Evolutionary conservation across 2,113 vertebrate species (phyloP).

Genomic region (Paramisgurnus dabryanus): DNA sequence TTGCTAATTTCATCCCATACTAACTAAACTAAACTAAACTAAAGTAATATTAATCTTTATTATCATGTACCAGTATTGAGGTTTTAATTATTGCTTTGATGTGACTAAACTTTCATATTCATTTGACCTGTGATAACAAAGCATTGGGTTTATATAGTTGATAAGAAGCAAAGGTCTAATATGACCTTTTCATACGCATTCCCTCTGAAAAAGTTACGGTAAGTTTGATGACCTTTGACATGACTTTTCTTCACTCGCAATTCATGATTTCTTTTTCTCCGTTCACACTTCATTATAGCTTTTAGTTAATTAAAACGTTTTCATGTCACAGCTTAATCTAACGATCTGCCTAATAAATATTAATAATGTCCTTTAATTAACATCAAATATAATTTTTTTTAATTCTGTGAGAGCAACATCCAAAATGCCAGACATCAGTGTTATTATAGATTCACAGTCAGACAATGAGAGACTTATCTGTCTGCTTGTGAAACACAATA

Average conservation of each 20-base stretch:
- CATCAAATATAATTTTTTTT: not conserved
- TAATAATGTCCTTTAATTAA: too few relatives aligned
- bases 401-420: not conserved
- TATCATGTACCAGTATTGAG: too few relatives aligned
- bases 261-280: not conserved
- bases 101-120: not conserved
- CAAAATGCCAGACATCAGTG: too few relatives aligned
- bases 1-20: not conserved
- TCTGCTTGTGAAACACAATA: constrained; percentile 13
- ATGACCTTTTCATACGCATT: not conserved
- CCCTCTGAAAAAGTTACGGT: constrained; percentile 28
- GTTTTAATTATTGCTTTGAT: not conserved
- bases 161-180: constrained; percentile 38
- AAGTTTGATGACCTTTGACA: constrained; percentile 26
- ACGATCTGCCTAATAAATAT: not conserved
- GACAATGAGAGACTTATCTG: not conserved
- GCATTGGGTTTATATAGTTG: not conserved
- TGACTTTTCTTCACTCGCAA: not conserved
- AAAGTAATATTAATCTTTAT: too few relatives aligned
- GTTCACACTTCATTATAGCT: not conserved
- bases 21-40: too few relatives aligned
- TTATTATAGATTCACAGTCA: constrained; percentile 1
- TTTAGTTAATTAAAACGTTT: too few relatives aligned
- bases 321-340: not conserved
- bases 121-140: not conserved